Conservation (phyloP, 1,140 invertebrate species). For the Lysiphlebus fabarum region DNA sequence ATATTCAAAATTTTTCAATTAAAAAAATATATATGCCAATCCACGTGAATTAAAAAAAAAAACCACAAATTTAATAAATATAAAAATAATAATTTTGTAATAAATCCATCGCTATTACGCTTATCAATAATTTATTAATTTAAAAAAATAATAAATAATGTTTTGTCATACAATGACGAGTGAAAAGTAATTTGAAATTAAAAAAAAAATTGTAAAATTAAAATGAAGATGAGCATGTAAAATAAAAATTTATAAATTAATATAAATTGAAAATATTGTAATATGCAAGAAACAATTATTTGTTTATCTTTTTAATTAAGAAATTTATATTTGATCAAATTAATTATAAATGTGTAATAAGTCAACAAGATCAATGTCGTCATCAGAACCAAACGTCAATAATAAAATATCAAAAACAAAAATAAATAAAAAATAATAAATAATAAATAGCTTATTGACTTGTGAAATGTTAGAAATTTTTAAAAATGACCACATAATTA, state of each 20-base stretch:
- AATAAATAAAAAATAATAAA: not conserved
- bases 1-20: slow-evolving; percentile 8
- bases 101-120: slow-evolving; percentile 25
- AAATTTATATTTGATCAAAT: slow-evolving; percentile 3
- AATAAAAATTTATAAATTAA: too few relatives aligned
- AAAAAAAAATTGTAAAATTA: slow-evolving; percentile 17
- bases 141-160: slow-evolving; percentile 13
- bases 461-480: slow-evolving; percentile 1
- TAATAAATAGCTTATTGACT: not conserved
- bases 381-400: slow-evolving; percentile 10
- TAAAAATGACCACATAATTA: slow-evolving; percentile 11
- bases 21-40: slow-evolving; percentile 15
- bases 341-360: not conserved
- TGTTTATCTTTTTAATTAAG: slow-evolving; percentile 16
- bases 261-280: too few relatives aligned
- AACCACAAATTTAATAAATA: slow-evolving; percentile 20
- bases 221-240: slow-evolving; percentile 19
- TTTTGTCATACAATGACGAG: not conserved
- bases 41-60: too few relatives aligned
- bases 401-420: slow-evolving; percentile 9
- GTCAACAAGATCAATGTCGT: too few relatives aligned
- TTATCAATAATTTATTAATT: slow-evolving; percentile 29
- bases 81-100: slow-evolving; percentile 21
- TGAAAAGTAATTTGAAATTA: not conserved
- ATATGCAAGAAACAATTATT: too few relatives aligned